Conservation (phyloP, 37 sponge, comb jelly and placozoan genomes). For the Aphrocallistes beatrix region DNA sequence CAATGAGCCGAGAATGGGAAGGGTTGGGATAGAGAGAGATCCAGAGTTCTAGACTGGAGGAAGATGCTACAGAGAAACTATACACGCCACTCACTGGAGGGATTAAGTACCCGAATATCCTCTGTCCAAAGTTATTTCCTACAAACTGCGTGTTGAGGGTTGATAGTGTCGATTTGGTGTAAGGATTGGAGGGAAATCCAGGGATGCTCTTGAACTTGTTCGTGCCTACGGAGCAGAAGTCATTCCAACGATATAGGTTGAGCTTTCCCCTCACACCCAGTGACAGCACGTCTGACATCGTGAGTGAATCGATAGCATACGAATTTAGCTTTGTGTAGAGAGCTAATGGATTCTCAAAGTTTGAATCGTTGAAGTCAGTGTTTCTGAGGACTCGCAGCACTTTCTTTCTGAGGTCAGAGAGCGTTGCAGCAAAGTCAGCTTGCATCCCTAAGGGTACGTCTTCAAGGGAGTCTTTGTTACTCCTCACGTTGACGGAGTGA, state of each 20-base stretch:
- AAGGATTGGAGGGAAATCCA: neutral
- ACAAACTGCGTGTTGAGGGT: neutral
- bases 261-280: neutral
- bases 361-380: neutral
- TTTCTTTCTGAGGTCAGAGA: neutral
- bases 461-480: no score
- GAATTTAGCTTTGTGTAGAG: neutral
- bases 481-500: no score
- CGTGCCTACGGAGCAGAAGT: neutral
- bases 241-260: neutral
- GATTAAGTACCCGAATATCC: constrained; percentile 1
- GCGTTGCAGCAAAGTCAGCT: neutral
- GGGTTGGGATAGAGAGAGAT: neutral
- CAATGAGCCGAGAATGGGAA: neutral
- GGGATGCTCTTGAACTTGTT: neutral
- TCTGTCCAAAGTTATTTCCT: neutral
- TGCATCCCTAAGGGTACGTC: no score
- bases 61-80: neutral
- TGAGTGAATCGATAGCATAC: neutral
- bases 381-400: neutral
- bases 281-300: neutral
- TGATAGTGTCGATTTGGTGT: neutral
- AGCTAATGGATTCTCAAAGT: neutral
- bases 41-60: neutral
- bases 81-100: neutral